Conservation (phyloP, 1,140 invertebrate genomes). For the Branchinecta lynchi region DNA sequence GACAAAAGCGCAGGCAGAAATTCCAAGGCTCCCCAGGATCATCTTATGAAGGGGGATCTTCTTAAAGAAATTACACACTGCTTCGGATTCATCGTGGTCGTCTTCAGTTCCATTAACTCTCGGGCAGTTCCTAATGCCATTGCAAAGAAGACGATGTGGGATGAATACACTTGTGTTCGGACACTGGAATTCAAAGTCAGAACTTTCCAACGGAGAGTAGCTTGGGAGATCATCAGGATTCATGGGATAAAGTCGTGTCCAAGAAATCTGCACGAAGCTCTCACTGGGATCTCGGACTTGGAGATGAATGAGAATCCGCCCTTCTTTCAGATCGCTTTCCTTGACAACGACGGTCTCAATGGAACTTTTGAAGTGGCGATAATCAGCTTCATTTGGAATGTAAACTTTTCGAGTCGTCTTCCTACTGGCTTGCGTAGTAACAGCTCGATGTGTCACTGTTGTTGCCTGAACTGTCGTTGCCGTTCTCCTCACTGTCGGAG, state of each 20-base stretch:
- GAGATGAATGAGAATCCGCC: not conserved
- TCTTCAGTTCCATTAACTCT: not conserved
- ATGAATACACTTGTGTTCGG: not conserved
- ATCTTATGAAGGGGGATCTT: not conserved
- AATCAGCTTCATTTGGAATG: not conserved
- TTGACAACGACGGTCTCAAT: not conserved
- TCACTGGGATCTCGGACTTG: not conserved
- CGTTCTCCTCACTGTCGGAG: not conserved
- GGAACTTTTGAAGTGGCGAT: not conserved
- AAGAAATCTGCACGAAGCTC: not conserved
- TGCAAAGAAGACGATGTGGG: not conserved
- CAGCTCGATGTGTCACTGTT: not conserved
- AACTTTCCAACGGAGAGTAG: not conserved
- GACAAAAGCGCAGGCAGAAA: conserved; percentile 4
- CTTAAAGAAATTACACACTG: not conserved
- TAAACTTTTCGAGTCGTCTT: not conserved
- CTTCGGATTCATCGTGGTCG: not conserved
- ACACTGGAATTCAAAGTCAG: not conserved
- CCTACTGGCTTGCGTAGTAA: not conserved
- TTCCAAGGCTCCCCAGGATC: not conserved
- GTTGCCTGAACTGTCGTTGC: not conserved
- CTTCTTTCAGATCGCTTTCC: not conserved
- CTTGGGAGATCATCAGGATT: not conserved
- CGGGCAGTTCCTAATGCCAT: not conserved
- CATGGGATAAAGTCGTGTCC: not conserved